Conservation (phyloP, 2,888 invertebrate species). For the Argyresthia albistria region DNA sequence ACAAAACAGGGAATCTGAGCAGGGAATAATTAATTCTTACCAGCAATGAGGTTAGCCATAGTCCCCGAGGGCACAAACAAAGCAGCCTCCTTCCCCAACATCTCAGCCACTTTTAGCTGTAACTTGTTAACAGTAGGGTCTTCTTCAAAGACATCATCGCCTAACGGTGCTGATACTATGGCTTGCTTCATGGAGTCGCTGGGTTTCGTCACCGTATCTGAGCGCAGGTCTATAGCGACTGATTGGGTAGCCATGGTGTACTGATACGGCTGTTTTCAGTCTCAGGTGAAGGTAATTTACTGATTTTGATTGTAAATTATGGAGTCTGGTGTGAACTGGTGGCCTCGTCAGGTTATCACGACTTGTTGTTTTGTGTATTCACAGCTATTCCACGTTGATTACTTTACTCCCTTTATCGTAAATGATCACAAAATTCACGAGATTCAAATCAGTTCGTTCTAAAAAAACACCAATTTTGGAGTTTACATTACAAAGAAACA, state of each 20-base stretch:
- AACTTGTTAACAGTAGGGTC: conserved; percentile 84
- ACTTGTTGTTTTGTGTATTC: no score
- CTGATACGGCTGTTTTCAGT: neutral
- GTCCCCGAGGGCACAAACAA: conserved; percentile 87
- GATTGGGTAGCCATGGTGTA: conserved; percentile 5
- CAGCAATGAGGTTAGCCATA: conserved; percentile 88
- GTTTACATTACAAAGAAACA: no score
- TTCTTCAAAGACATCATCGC: conserved; percentile 90
- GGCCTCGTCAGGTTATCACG: no score
- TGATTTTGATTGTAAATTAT: no score
- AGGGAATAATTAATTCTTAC: conserved; percentile 60
- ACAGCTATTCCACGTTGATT: no score
- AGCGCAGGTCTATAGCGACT: conserved; percentile 77
- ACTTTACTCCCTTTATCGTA: no score
- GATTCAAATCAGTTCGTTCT: no score
- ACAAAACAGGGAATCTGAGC: no score
- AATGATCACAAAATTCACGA: no score
- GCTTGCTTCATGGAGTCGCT: conserved; percentile 81
- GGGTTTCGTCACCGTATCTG: conserved; percentile 86
- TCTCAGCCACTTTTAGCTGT: conserved; percentile 75
- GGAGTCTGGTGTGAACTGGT: no score
- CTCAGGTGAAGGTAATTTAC: no score
- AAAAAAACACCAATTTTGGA: no score
- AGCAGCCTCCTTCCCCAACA: conserved; percentile 85
- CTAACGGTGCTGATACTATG: conserved; percentile 83